phyloP scores from a whole-genome alignment of 2,888 invertebrate species.

The Macrosoma leucophasiata region DNA sequence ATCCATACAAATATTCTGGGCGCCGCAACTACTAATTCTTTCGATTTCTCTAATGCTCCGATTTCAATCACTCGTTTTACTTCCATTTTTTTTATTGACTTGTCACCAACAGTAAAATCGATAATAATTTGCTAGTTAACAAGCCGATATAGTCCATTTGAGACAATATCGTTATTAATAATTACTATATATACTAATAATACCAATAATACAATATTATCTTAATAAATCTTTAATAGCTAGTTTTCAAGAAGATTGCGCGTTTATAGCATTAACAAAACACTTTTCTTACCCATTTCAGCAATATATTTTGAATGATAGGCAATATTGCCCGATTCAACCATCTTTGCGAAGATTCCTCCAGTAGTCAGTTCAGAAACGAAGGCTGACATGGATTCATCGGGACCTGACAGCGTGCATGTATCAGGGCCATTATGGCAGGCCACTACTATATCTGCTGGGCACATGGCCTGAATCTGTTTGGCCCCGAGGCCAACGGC shows the following conservation, averaged over 20 bases:
- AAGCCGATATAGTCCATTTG: no score
- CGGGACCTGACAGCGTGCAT: slow-evolving; percentile 1
- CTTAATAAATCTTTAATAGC: no score
- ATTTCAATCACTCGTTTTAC: no score
- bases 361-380: slow-evolving; percentile 1
- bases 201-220: neutral
- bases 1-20: no score
- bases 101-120: no score
- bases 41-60: no score
- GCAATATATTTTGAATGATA: slow-evolving; percentile 91
- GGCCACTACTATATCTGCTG: neutral
- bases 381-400: slow-evolving; percentile 3
- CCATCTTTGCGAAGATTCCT: slow-evolving; percentile 55
- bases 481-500: neutral
- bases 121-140: no score
- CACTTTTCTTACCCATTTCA: slow-evolving; percentile 73
- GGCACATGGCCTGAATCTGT: neutral
- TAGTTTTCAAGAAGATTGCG: no score
- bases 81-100: no score
- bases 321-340: slow-evolving; percentile 85
- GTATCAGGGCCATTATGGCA: slow-evolving; percentile 2
- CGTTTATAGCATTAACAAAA: no score
- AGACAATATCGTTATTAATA: no score
- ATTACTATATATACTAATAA: neutral
- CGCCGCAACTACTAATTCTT: no score